A percentile compares a stretch with the other conserved stretches of the same genome.
Evolutionary conservation across 2,113 vertebrate species (phyloP).

Genomic region (Pterophyllum scalare): DNA sequence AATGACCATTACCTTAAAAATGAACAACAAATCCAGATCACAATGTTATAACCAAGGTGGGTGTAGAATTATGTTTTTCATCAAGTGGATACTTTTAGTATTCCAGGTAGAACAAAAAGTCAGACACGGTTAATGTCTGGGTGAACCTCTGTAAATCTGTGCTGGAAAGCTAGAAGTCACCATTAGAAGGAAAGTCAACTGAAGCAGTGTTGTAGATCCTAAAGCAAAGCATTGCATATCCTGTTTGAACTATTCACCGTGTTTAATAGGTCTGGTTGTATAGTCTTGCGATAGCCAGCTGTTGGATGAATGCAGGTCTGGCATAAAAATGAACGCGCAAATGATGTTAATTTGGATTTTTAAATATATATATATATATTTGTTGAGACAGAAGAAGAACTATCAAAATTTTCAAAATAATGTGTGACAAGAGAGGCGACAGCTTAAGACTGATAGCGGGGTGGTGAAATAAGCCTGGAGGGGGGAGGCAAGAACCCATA

Average conservation of each 20-base stretch:
- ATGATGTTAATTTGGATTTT: conserved; percentile 69
- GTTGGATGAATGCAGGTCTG: conserved; percentile 54
- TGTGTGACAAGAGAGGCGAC: conserved; percentile 68
- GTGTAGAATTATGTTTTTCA: conserved; percentile 18
- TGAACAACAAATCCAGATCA: conserved; percentile 15
- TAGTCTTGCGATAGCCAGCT: conserved; percentile 56
- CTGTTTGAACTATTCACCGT: conserved; percentile 68
- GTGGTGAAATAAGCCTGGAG: conserved; percentile 74
- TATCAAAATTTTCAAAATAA: conserved; percentile 60
- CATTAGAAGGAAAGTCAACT: conserved; percentile 18
- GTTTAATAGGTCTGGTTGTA: conserved; percentile 69
- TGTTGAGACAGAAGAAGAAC: conserved; percentile 64
- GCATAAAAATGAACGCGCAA: conserved; percentile 59
- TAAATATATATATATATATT: too few species aligned
- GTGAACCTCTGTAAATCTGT: background rate
- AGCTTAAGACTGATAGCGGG: conserved; percentile 66
- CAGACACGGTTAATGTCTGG: background rate
- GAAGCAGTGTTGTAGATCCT: background rate
- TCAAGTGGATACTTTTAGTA: conserved; percentile 5
- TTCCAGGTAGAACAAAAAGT: conserved; percentile 26
- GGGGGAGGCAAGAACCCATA: conserved; percentile 69
- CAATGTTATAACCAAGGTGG: conserved; percentile 2
- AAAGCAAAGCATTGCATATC: conserved; percentile 58
- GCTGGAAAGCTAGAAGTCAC: conserved; percentile 6
- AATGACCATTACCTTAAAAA: conserved; percentile 24